A percentile compares a stretch with the other conserved stretches of the same genome.
Evolutionary conservation across 2,888 invertebrate species (phyloP).

Genomic region (Nebria salina): DNA sequence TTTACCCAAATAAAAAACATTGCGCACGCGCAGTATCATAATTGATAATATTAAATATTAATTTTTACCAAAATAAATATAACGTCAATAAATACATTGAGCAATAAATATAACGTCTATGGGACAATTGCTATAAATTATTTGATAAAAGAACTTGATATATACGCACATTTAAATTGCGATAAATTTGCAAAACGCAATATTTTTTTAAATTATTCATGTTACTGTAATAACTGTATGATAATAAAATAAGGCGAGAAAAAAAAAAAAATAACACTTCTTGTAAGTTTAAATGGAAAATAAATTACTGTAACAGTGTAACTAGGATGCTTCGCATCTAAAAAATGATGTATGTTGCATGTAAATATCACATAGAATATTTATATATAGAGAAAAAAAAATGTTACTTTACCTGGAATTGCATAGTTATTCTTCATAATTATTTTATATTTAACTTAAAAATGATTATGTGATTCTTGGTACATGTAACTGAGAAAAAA

Average conservation of each 20-base stretch:
- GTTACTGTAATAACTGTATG: slow-evolving; percentile 11
- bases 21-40: too few species aligned
- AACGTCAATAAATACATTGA: too few species aligned
- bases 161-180: slow-evolving; percentile 1
- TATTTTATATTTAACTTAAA: slow-evolving; percentile 3
- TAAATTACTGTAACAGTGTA: background rate
- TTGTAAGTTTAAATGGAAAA: background rate
- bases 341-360: slow-evolving; percentile 34
- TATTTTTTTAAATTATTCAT: slow-evolving; percentile 17
- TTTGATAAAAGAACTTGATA: background rate
- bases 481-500: slow-evolving; percentile 17
- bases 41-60: too few species aligned
- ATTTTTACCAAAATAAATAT: too few species aligned
- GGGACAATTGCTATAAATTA: background rate
- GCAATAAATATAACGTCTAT: background rate
- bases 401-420: slow-evolving; percentile 36
- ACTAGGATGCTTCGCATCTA: slow-evolving; percentile 34
- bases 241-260: background rate
- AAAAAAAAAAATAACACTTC: background rate
- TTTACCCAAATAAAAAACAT: too few species aligned
- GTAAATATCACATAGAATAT: slow-evolving; percentile 34
- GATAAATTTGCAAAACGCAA: slow-evolving; percentile 1
- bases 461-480: slow-evolving; percentile 3
- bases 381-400: slow-evolving; percentile 12
- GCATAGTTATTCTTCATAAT: slow-evolving; percentile 9